phyloP scores from a whole-genome alignment of 2,797 vertebrate genomes.

The Tauraco hartlaubi region DNA sequence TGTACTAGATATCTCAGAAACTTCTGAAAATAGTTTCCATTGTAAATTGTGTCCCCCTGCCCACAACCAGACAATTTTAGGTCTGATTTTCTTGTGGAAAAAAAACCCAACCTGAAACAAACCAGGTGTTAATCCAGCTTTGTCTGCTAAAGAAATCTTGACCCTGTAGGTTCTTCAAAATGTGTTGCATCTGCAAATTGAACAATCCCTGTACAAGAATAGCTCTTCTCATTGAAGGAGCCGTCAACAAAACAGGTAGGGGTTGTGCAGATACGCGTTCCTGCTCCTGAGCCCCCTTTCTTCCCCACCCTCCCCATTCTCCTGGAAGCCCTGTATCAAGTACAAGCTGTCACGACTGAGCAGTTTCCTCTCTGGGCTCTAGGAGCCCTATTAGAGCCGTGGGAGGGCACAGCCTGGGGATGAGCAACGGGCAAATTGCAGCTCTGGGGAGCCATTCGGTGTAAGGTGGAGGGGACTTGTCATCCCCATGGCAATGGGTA shows the following conservation, averaged over 20 bases:
- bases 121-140: background rate
- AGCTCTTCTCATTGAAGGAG: background rate
- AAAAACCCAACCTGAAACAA: background rate
- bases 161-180: background rate
- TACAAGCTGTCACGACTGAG: fast-evolving
- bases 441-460: background rate
- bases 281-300: background rate
- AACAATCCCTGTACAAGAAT: background rate
- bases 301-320: background rate
- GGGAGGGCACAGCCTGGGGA: background rate
- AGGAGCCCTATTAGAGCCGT: background rate
- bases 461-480: background rate
- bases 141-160: background rate
- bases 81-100: background rate
- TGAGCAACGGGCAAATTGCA: background rate
- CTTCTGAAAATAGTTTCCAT: background rate
- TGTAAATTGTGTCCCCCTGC: background rate
- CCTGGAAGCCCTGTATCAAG: background rate
- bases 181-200: background rate
- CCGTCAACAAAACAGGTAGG: background rate
- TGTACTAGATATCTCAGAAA: background rate
- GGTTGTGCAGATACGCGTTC: fast-evolving
- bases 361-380: background rate
- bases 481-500: background rate
- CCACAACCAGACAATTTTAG: background rate